Base-by-base conservation (phyloP, 2,113 vertebrate genomes). In the Hippocampus barbouri region DNA sequence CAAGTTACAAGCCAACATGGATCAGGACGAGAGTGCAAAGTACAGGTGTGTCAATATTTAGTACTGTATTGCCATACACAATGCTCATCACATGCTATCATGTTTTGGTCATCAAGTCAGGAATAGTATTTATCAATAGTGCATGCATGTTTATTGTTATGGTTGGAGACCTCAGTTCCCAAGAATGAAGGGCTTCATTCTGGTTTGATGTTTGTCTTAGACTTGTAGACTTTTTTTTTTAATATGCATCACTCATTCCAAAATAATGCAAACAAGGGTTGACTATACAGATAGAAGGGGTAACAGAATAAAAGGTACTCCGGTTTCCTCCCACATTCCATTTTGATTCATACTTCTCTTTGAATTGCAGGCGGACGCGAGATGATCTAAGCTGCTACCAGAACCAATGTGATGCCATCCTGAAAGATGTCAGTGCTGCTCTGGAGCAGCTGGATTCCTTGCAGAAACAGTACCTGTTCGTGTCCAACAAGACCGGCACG, bases 391-490 rank as follows among this genome's bases (percentile, higher is more conserved):
- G 93, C 89, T 94, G 95, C 75, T 99, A 96, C 91, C 95, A 96
- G 93, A 95, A 97, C 64, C 97, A 99, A 73, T 99, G 97, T 69
- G 95, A 98, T 77, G 92, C 94, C 43, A 96, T 99, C 81, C 77
- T 98, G 85, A 92, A 85, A 9, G 97, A 98, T 78, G 97, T 98
- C 68, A 94, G 93, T 62, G 91, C 85, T 30, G 96, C 97, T 30
- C 94, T 99, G 68, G 92, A 94, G 79, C 96, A 97, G 68, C 84
- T 98, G 90, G 94, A 96, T 68, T 96, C 96, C 1, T 90, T 99
- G 73, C 95, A 98, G 85, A 97, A 97, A 76, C 97, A 99, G 84
- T 98, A 98, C 79, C 92, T 97, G 54, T 98, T 99, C 91, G 97
- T 99, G 72, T 98, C 97, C 71, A 97, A 95, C 47, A 99, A 98